phyloP scores from a whole-genome alignment of 2,113 vertebrate species.

The Arenaria interpres region DNA sequence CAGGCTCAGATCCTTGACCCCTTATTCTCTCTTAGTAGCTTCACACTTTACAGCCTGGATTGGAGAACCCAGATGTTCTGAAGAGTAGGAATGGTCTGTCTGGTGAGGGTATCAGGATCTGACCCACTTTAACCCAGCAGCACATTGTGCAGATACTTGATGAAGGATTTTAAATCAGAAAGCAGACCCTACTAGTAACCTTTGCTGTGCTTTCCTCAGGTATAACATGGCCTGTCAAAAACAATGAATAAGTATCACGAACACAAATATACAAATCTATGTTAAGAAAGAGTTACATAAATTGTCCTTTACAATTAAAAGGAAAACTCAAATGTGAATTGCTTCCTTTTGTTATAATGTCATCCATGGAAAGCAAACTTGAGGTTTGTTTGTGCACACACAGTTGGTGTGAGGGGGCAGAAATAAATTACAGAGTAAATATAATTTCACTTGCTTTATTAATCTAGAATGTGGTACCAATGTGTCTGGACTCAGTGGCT shows the following conservation, averaged over 20 bases:
- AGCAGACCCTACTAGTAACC: background rate
- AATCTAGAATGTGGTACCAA: constrained; percentile 23
- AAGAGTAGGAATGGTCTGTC: background rate
- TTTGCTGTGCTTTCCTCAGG: background rate
- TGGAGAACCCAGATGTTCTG: background rate
- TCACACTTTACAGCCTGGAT: background rate
- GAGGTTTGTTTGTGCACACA: background rate
- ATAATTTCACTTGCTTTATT: constrained; percentile 61
- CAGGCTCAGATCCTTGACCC: background rate
- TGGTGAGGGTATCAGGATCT: background rate
- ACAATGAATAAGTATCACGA: background rate
- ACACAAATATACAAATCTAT: background rate
- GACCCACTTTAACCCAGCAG: background rate
- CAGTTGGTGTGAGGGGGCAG: background rate
- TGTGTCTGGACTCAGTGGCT: constrained; percentile 37
- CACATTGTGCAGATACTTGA: background rate
- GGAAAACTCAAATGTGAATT: background rate
- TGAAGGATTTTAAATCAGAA: background rate
- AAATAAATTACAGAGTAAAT: constrained; percentile 50
- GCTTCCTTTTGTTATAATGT: background rate
- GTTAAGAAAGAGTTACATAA: background rate
- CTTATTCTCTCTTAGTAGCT: background rate
- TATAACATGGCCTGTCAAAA: background rate
- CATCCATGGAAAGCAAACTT: background rate
- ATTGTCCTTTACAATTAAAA: background rate